Evolutionary conservation across 2,888 invertebrate genomes (phyloP).

Genomic region (Diplolepis rosae): DNA sequence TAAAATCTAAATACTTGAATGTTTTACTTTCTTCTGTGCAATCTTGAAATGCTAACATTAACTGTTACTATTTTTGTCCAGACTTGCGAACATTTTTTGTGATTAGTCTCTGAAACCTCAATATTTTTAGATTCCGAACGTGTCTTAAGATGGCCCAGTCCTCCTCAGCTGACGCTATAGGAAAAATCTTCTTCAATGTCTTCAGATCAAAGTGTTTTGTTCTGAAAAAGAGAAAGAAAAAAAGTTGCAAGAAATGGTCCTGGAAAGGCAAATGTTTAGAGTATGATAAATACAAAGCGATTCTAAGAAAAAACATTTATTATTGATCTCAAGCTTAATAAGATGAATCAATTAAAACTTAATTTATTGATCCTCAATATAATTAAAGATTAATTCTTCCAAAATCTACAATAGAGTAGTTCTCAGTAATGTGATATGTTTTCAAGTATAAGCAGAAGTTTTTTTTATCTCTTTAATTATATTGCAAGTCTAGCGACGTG

Average conservation of each 20-base stretch:
- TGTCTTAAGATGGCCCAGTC: conserved; percentile 92
- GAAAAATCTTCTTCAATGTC: conserved; percentile 95
- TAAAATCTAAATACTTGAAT: neutral
- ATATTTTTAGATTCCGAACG: conserved; percentile 87
- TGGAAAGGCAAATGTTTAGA: conserved; percentile 90
- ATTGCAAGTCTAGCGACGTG: neutral
- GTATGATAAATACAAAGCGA: conserved; percentile 82
- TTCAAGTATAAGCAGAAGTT: neutral
- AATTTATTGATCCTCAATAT: neutral
- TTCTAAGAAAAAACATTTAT: conserved; percentile 83
- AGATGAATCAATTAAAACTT: neutral
- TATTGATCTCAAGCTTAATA: conserved; percentile 73
- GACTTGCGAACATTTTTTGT: neutral
- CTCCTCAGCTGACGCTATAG: conserved; percentile 91
- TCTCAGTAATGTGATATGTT: conserved; percentile 22
- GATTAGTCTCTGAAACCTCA: conserved; percentile 7
- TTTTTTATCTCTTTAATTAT: neutral
- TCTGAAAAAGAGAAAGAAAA: conserved; percentile 81
- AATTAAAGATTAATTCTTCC: conserved; percentile 3
- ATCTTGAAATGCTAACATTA: conserved; percentile 14
- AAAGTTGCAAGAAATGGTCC: conserved; percentile 82
- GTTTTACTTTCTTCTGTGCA: neutral
- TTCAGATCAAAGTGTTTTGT: conserved; percentile 96
- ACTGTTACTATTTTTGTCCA: neutral
- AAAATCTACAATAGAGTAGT: conserved; percentile 21